A percentile compares a stretch with the other conserved stretches of the same genome.
Evolutionary conservation across 2,797 vertebrate species (phyloP).

Genomic region (Acanthiza pusilla): DNA sequence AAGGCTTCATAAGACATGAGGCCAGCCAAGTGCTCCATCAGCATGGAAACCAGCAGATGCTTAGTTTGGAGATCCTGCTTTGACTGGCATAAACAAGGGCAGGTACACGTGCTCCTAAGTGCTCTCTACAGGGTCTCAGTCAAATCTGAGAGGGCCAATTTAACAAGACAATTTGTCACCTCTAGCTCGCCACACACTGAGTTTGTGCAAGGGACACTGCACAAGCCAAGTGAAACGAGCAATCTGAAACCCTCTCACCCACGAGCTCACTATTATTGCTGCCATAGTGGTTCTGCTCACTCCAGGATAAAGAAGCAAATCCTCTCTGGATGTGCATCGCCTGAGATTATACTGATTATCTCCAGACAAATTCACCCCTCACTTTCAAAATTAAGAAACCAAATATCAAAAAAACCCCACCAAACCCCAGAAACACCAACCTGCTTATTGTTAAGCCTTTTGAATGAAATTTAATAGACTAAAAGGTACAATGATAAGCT

Average conservation of each 20-base stretch:
- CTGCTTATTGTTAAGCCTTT: background rate
- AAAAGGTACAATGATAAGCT: background rate
- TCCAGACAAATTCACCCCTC: background rate
- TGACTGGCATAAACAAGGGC: slow-evolving; percentile 29
- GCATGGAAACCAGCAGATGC: background rate
- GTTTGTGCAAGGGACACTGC: slow-evolving; percentile 38
- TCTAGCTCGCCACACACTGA: slow-evolving; percentile 19
- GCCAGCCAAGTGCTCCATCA: background rate
- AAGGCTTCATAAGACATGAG: background rate
- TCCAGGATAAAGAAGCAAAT: slow-evolving; percentile 7
- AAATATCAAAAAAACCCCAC: background rate
- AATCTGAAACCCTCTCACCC: background rate
- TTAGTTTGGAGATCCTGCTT: background rate
- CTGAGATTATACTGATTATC: background rate
- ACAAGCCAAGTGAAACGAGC: slow-evolving; percentile 15
- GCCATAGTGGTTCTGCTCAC: background rate
- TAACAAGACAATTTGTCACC: slow-evolving; percentile 30
- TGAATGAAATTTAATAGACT: background rate
- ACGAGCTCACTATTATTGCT: background rate
- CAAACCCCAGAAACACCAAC: accelerated
- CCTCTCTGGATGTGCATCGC: background rate
- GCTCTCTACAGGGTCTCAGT: slow-evolving; percentile 22
- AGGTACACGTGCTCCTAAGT: slow-evolving; percentile 26
- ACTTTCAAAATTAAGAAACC: background rate
- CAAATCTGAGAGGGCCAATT: slow-evolving; percentile 34